Base-by-base conservation (phyloP, 1,140 invertebrate genomes). In the Hetaerina americana region DNA sequence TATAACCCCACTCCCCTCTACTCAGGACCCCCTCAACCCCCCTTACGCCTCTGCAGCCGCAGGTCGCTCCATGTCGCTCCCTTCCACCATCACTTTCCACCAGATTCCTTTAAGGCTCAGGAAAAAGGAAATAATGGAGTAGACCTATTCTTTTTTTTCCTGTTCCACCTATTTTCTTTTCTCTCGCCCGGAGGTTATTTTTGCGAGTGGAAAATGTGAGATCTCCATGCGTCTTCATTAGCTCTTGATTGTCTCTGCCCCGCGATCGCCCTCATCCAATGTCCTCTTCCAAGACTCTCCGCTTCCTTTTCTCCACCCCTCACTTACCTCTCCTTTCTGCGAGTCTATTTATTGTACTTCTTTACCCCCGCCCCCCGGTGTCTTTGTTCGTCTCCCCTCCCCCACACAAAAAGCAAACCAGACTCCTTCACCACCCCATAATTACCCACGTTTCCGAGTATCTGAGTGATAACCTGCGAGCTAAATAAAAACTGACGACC, bases 61-160 rank as follows among this genome's bases (percentile, higher is more conserved):
- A 28, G 69, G 66, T 72, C 66, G 68, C 70, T 70, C 31, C 68
- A 28, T 40, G 69, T 71, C 67, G 26, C 68, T 69, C 66, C 73
- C 74, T 73, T 72, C n/a, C 70, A 27, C 22, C 22, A 66, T 67
- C 70, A 69, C 29, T 27, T 40, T 70, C 18, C 26, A 31, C 24
- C 31, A n/a, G 69, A 29, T 29, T 27, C 69, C 69, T n/a, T n/a
- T n/a, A n/a, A n/a, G n/a, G n/a, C n/a, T n/a, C n/a, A n/a, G n/a
- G n/a, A n/a, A n/a, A n/a, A n/a, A n/a, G n/a, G n/a, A n/a, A n/a
- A n/a, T n/a, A n/a, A n/a, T n/a, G n/a, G n/a, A n/a, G n/a, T n/a
- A n/a, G n/a, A n/a, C n/a, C n/a, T n/a, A 57, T n/a, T 57, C 22
- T n/a, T 57, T 57, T 57, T 18, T 57, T 57, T n/a, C 40, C 40